Percentiles rank a stretch among this genome's conserved stretches.
Evolutionary conservation across 2,113 vertebrate species (phyloP).

Genomic region (Athene cunicularia): DNA sequence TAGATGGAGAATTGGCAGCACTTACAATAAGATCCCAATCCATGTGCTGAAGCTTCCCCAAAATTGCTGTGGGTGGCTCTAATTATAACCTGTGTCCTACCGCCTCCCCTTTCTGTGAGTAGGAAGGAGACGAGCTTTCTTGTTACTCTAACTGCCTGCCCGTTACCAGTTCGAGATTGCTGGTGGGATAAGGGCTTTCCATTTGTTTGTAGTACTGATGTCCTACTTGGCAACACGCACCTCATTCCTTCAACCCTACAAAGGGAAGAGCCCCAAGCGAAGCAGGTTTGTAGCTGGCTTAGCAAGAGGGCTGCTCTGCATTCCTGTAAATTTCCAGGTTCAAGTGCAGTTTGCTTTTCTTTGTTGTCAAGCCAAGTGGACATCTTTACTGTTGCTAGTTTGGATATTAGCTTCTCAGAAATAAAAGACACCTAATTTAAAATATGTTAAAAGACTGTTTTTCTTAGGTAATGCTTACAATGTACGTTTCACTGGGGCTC

Average conservation of each 20-base stretch:
- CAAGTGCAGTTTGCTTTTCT: conserved; percentile 23
- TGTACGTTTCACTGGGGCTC: conserved; percentile 15
- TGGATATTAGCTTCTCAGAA: conserved; percentile 79
- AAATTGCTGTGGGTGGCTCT: conserved; percentile 62
- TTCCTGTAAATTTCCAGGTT: conserved; percentile 80
- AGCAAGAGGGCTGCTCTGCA: conserved; percentile 49
- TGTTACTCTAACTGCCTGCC: conserved; percentile 24
- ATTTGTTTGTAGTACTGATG: conserved; percentile 57
- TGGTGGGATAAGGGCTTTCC: conserved; percentile 42
- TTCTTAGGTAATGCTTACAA: conserved; percentile 36
- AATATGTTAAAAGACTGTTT: conserved; percentile 34
- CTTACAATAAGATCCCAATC: not conserved
- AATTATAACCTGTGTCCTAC: conserved; percentile 46
- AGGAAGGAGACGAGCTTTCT: conserved; percentile 2
- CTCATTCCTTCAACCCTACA: conserved; percentile 55
- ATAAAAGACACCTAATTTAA: conserved; percentile 70
- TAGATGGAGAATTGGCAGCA: not conserved
- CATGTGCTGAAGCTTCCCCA: conserved; percentile 29
- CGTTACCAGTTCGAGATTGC: conserved; percentile 37
- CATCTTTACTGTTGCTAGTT: conserved; percentile 81
- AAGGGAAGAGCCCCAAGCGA: conserved; percentile 71
- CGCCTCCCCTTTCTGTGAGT: not conserved
- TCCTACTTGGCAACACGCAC: conserved; percentile 67
- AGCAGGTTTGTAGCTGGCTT: conserved; percentile 69
- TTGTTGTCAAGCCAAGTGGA: conserved; percentile 17